Conservation (phyloP, 1,140 invertebrate genomes). For the Bombus impatiens region DNA sequence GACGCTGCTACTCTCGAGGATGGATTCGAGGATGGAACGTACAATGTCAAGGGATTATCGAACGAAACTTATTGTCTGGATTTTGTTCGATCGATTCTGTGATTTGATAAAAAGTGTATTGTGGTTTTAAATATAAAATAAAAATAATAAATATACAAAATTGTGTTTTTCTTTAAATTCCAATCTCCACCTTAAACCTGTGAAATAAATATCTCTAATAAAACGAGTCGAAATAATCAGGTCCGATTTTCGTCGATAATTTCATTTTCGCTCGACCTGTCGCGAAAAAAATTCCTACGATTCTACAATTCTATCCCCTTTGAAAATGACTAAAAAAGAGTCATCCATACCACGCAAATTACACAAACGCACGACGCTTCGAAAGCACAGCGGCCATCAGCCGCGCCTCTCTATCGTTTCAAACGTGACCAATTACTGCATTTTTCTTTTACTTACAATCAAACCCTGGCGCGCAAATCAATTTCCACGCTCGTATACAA, state of each 20-base stretch:
- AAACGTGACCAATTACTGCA: constrained; percentile 5
- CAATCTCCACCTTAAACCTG: too few relatives aligned
- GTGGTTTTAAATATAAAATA: too few relatives aligned
- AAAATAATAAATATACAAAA: too few relatives aligned
- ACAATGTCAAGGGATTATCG: constrained; percentile 44
- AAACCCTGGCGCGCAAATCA: not conserved
- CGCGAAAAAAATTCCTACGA: not conserved
- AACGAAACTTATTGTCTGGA: not conserved
- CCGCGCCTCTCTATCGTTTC: not conserved
- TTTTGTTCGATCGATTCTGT: not conserved
- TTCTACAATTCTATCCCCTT: not conserved
- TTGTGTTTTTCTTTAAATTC: too few relatives aligned
- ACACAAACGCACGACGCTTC: not conserved
- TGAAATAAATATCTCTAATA: too few relatives aligned
- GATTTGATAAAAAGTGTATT: too few relatives aligned
- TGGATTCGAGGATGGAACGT: not conserved
- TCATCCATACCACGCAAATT: not conserved
- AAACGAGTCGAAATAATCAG: too few relatives aligned
- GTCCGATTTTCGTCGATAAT: not conserved
- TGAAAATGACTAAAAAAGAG: not conserved
- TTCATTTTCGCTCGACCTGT: not conserved
- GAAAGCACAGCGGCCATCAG: not conserved
- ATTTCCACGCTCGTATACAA: not conserved
- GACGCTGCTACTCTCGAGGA: not conserved
- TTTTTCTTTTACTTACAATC: constrained; percentile 5